Evolutionary conservation across 1,140 invertebrate genomes (phyloP).

Genomic region (Drosophila kepulauana): DNA sequence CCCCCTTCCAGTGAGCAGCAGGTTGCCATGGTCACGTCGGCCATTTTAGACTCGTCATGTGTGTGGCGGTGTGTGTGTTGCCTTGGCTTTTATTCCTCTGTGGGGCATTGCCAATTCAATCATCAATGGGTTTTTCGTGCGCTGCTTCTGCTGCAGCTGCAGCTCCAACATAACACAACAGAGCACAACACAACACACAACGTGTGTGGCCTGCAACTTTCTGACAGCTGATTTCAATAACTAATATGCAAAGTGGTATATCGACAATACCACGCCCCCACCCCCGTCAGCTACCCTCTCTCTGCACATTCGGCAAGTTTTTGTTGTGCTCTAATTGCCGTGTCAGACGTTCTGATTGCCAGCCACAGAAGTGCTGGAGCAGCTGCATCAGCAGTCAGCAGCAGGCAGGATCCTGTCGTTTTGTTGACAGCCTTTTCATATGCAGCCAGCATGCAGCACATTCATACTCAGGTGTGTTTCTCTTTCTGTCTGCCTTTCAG

Average conservation of each 20-base stretch:
- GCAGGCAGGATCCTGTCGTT: constrained; percentile 29
- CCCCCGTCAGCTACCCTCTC: background rate
- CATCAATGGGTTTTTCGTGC: constrained; percentile 66
- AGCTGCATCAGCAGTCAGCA: constrained; percentile 33
- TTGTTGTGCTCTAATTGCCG: constrained; percentile 75
- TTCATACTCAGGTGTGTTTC: constrained; percentile 10
- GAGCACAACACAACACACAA: constrained; percentile 23
- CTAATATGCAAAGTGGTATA: constrained; percentile 77
- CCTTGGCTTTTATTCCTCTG: constrained; percentile 41
- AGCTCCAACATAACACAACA: constrained; percentile 11
- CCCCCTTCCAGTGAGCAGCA: constrained; percentile 19
- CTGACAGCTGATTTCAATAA: constrained; percentile 82
- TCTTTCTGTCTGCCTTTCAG: no score
- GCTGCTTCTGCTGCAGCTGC: constrained; percentile 29
- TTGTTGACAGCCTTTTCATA: constrained; percentile 69
- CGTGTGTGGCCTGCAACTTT: constrained; percentile 69
- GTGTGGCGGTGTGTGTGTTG: constrained; percentile 3
- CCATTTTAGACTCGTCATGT: constrained; percentile 54
- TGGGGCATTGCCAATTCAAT: constrained; percentile 64
- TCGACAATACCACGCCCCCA: constrained; percentile 41
- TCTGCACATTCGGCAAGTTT: constrained; percentile 25
- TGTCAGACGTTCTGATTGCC: constrained; percentile 76
- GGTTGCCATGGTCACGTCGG: constrained; percentile 76
- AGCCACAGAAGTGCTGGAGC: constrained; percentile 37
- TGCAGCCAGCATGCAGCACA: constrained; percentile 25